These are phyloP conservation scores for Unio pictorum DNA, from an alignment of 2,888 invertebrate species.

Conservation along the genomic window DNA sequence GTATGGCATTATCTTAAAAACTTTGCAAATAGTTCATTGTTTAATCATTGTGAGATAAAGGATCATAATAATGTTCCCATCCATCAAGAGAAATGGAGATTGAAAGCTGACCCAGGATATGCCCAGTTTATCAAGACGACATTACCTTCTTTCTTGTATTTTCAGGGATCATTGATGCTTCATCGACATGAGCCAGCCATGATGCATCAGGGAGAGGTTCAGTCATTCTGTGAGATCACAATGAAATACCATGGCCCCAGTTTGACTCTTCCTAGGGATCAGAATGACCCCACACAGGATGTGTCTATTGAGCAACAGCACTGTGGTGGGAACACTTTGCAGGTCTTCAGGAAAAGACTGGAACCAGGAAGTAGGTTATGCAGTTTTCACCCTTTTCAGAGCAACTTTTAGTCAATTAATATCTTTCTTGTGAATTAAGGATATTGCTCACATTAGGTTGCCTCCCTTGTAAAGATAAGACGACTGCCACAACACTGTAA, in stretches of 20 bases:
- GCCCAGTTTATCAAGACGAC: too few relatives aligned
- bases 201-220: slow-evolving; percentile 59
- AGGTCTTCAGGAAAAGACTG: slow-evolving; percentile 67
- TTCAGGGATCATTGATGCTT: slow-evolving; percentile 54
- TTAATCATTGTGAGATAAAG: too few relatives aligned
- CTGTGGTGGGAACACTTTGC: slow-evolving; percentile 71
- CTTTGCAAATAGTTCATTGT: too few relatives aligned
- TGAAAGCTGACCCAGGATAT: too few relatives aligned
- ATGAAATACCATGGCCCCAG: slow-evolving; percentile 69
- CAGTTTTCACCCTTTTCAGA: neutral
- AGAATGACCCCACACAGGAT: slow-evolving; percentile 63
- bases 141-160: neutral
- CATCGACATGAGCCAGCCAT: slow-evolving; percentile 62
- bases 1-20: too few relatives aligned
- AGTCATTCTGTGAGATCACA: slow-evolving; percentile 62
- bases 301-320: slow-evolving; percentile 71
- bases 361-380: slow-evolving; percentile 47
- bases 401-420: neutral
- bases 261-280: slow-evolving; percentile 61
- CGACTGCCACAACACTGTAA: too few relatives aligned
- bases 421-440: neutral
- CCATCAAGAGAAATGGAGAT: too few relatives aligned
- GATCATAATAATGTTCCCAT: too few relatives aligned
- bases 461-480: too few relatives aligned
- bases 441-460: too few relatives aligned